Percentiles rank a stretch among this genome's conserved stretches.
Evolutionary conservation across 1,140 invertebrate genomes (phyloP).

Genomic region (Acromyrmex charruanus): DNA sequence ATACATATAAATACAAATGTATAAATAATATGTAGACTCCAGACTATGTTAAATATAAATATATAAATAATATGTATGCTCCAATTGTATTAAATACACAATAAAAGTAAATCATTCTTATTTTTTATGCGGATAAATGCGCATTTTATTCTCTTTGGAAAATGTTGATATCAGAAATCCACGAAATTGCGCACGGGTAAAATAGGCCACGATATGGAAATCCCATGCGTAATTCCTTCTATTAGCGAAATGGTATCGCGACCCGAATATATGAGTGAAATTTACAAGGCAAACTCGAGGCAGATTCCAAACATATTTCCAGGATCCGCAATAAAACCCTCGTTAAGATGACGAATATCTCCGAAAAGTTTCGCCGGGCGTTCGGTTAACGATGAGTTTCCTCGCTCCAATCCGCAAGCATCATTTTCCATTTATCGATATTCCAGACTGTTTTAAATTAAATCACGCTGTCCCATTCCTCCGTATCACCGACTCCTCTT

Average conservation of each 20-base stretch:
- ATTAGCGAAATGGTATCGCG: background rate
- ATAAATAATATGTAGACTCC: background rate
- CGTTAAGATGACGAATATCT: constrained; percentile 70
- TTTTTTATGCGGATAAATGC: background rate
- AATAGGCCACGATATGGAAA: background rate
- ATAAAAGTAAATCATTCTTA: background rate
- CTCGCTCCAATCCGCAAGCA: constrained; percentile 31
- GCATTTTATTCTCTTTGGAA: background rate
- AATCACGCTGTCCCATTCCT: background rate
- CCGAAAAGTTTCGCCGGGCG: constrained; percentile 44
- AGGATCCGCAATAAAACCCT: constrained; percentile 65
- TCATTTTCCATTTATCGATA: constrained; percentile 61
- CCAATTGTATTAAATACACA: background rate
- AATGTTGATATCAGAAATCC: background rate
- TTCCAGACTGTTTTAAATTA: constrained; percentile 51
- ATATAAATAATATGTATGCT: background rate
- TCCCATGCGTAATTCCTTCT: constrained; percentile 24
- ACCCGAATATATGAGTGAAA: constrained; percentile 42
- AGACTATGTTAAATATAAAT: no score
- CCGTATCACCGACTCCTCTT: background rate
- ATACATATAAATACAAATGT: background rate
- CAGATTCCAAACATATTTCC: constrained; percentile 58
- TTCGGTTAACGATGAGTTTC: constrained; percentile 53
- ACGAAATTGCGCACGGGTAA: background rate
- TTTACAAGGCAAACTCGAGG: constrained; percentile 55